Base-by-base conservation (phyloP, 2,888 invertebrate genomes). In the Phorcus lineatus region DNA sequence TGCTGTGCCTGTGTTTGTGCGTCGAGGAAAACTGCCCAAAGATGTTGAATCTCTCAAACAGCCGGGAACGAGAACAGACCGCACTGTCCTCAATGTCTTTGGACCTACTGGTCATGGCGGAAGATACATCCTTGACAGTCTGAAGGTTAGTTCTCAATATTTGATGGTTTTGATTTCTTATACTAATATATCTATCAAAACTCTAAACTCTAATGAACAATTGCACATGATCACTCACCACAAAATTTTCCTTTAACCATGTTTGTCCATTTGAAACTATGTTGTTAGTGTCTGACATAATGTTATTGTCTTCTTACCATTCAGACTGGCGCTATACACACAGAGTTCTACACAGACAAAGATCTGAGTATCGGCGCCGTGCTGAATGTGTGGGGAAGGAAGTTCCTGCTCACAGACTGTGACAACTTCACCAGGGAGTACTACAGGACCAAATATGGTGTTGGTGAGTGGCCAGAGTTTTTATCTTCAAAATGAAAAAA, bases 341-440 rank as follows among this genome's bases (percentile, higher is more conserved):
- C 87, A 47, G 91, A 93, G 77, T 93, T 89, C 85, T 93, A 93
- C 87, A 91, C 85, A 74, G 97, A 96, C 80, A 95, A 94, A 19
- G 98, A 98, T 92, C 94, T 98, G 36, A 95, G 95, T 57, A 96
- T 98, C 83, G 98, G 98, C 0, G 95, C 96, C 0, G 95, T 95
- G 0, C 90, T 98, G 0, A 96, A 97, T 91, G 95, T 97, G 4
- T 97, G 95, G 90, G 97, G 97, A 1, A 95, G 98, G 28, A 95
- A 95, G 84, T 95, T 97, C 28, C 94, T 97, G 0, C 93, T 98
- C 0, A 96, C 95, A 0, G 96, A 97, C 91, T 97, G 97, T 88
- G 98, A 98, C 93, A 94, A 95, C 0, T 97, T 96, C 88, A 98
- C 98, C 0, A 96, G 95, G 92, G 96, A 96, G 80, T 98, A 96